Evolutionary conservation across 2,797 vertebrate genomes (phyloP).

Genomic region (Sebastes matsubarae): DNA sequence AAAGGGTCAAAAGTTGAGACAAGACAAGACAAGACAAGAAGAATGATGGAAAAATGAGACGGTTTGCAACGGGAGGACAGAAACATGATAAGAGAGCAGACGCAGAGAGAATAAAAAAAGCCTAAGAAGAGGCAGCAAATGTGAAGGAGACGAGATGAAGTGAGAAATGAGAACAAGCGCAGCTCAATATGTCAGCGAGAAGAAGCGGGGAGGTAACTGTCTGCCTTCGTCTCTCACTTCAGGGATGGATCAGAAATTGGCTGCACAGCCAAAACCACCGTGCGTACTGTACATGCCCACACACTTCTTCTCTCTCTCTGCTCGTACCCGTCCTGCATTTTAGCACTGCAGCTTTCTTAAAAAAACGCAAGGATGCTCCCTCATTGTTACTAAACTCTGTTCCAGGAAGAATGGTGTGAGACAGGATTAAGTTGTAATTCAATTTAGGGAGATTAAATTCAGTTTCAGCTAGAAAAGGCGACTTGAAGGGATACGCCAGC

Average conservation of each 20-base stretch:
- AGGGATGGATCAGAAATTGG: background rate
- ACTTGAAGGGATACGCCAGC: background rate
- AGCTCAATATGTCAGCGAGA: constrained; percentile 28
- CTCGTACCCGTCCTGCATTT: background rate
- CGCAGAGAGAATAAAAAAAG: background rate
- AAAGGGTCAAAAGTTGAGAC: background rate
- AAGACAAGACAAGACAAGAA: background rate
- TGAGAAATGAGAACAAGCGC: constrained; percentile 16
- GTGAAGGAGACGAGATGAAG: constrained; percentile 10
- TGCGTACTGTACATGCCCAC: background rate
- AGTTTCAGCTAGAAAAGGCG: constrained; percentile 1
- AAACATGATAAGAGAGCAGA: background rate
- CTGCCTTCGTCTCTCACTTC: constrained; percentile 20
- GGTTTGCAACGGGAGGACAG: background rate
- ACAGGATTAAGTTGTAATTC: constrained; percentile 58
- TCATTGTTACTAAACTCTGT: constrained; percentile 1
- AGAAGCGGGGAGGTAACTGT: constrained; percentile 7
- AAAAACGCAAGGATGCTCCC: background rate
- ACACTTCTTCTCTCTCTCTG: background rate
- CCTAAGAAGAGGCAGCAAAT: background rate
- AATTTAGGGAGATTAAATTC: constrained; percentile 55
- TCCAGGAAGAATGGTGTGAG: constrained; percentile 6
- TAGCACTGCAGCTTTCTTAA: background rate
- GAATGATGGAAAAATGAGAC: background rate
- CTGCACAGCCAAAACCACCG: background rate